Evolutionary conservation across 2,888 invertebrate genomes (phyloP), one percentile per base, ranked within the genome.

Genomic region (Eueremaeus valkanovi): DNA sequence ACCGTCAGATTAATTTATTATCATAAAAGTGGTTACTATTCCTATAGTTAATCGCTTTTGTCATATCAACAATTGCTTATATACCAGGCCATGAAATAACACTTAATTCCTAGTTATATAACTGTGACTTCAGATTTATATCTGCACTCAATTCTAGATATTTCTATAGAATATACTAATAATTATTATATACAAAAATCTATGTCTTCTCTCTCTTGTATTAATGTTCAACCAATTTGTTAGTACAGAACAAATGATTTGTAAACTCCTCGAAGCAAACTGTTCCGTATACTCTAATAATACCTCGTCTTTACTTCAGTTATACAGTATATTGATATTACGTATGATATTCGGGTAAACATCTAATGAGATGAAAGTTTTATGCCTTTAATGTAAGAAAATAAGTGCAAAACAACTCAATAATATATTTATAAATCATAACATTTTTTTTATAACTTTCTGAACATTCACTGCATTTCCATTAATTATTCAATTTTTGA

Each of bases 181-280:
- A n/a, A n/a, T n/a, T n/a, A n/a, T n/a, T n/a, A n/a, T n/a, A n/a
- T n/a, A n/a, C n/a, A n/a, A n/a, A n/a, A n/a, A n/a, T n/a, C n/a
- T n/a, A n/a, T n/a, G n/a, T 6, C 51, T 9, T 51, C 16, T 51
- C 51, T 9, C 18, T 58, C 13, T 13, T n/a, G 31, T 61, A 61
- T 24, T 61, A 29, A 61, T 31, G 13, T 18, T 31, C 27, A 31
- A 61, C 0, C n/a, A 33, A 63, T 63, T 36, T 33, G 5, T 63
- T 63, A 1, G 5, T 33, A 27, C 27, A 55, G 8, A 21, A 27
- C 24, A 55, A 24, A 55, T 33, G 36, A 63, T 33, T 36, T 31
- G 36, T 6, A 33, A 63, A 63, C 8, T 33, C 63, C 63, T 63
- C 18, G 36, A 63, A 63, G 63, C 63, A 63, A 63, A 21, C 13